Conservation (phyloP, 2,797 vertebrate genomes). For the Schizopygopsis pylzovi region DNA sequence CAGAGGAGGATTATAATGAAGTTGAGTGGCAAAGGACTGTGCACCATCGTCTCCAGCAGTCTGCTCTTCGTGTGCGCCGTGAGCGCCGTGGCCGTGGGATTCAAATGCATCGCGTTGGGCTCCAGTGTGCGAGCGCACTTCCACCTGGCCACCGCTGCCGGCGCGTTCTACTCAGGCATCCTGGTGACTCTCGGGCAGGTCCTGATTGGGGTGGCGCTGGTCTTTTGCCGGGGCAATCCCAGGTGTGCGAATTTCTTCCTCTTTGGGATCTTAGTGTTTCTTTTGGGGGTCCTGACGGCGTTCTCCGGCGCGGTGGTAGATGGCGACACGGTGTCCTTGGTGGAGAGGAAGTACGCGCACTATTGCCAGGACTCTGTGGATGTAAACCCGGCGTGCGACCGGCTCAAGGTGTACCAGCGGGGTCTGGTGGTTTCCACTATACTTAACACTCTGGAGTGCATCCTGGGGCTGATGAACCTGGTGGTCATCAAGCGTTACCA, state of each 20-base stretch:
- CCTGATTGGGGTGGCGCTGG: slow-evolving; percentile 85
- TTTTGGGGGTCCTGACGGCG: slow-evolving; percentile 92
- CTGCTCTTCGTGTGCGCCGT: slow-evolving; percentile 94
- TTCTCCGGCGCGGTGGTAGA: slow-evolving; percentile 96
- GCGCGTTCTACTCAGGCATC: slow-evolving; percentile 94
- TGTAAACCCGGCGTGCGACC: slow-evolving; percentile 81
- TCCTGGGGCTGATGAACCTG: slow-evolving; percentile 90
- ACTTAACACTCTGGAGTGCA: slow-evolving; percentile 91
- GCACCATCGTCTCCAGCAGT: slow-evolving; percentile 91
- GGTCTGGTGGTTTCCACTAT: slow-evolving; percentile 90
- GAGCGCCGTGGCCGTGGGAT: slow-evolving; percentile 91
- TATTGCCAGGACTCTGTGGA: slow-evolving; percentile 83
- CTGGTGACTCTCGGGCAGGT: slow-evolving; percentile 88
- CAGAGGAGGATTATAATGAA: slow-evolving; percentile 93
- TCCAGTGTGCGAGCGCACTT: slow-evolving; percentile 89
- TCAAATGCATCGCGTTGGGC: slow-evolving; percentile 91
- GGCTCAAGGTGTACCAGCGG: slow-evolving; percentile 89
- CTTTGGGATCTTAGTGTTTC: slow-evolving; percentile 89
- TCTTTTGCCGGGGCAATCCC: slow-evolving; percentile 86
- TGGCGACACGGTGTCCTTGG: slow-evolving; percentile 92
- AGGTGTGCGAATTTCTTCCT: slow-evolving; percentile 91
- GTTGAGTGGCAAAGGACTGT: slow-evolving; percentile 95
- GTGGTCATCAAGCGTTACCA: slow-evolving; percentile 90
- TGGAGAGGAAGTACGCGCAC: slow-evolving; percentile 92
- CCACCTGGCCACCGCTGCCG: slow-evolving; percentile 88